phyloP scores from a whole-genome alignment of 2,888 invertebrate species.

The Osmoderma eremita region DNA sequence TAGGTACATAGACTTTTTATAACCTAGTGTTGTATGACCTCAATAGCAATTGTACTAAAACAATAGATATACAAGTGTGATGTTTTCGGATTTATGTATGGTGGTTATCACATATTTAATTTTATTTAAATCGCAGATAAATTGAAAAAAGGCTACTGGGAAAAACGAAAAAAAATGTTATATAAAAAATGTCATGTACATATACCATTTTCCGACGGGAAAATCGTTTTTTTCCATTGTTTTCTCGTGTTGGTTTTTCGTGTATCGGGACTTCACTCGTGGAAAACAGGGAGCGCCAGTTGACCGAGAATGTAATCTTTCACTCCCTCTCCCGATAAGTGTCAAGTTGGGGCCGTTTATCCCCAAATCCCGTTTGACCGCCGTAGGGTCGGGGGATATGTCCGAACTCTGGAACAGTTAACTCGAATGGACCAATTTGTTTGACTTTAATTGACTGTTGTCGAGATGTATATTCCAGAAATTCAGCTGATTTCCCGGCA shows the following conservation, averaged over 20 bases:
- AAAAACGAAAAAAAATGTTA: too few relatives aligned
- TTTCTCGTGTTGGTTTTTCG: conserved; percentile 19
- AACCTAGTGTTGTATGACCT: too few relatives aligned
- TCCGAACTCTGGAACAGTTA: conserved; percentile 42
- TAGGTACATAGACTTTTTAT: too few relatives aligned
- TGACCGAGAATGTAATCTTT: conserved; percentile 42
- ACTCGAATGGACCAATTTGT: conserved; percentile 47
- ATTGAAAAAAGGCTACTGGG: too few relatives aligned
- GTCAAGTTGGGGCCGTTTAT: conserved; percentile 55
- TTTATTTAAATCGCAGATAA: too few relatives aligned
- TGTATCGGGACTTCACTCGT: conserved; percentile 12
- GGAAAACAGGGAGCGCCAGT: conserved; percentile 19
- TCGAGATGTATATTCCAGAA: conserved; percentile 35
- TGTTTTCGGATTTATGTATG: too few relatives aligned
- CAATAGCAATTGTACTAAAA: too few relatives aligned
- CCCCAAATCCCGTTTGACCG: conserved; percentile 51
- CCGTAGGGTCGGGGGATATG: conserved; percentile 38
- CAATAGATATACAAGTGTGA: too few relatives aligned
- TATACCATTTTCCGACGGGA: not conserved
- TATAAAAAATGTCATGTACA: too few relatives aligned
- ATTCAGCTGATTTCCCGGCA: conserved; percentile 13
- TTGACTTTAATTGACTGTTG: conserved; percentile 44
- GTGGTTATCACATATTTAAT: too few relatives aligned
- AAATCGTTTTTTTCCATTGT: conserved; percentile 8
- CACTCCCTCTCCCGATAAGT: conserved; percentile 48